A percentile compares a stretch with the other conserved stretches of the same genome.
Evolutionary conservation across 2,113 vertebrate genomes (phyloP).

Genomic region (Thamnophis sirtalis): DNA sequence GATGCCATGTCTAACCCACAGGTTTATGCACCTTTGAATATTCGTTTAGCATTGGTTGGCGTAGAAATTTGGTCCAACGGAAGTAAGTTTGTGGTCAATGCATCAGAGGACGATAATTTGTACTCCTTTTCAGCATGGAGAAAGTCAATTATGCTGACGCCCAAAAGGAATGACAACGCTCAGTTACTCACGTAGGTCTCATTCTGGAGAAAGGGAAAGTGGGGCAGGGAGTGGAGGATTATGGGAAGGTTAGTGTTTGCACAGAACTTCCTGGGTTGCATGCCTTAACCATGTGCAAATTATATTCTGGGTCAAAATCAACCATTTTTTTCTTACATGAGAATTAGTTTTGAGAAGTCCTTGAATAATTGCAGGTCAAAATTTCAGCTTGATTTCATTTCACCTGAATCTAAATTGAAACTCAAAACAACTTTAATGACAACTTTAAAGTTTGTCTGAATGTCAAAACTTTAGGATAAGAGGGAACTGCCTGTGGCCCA

Average conservation of each 20-base stretch:
- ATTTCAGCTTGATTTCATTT: no score
- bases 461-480: no score
- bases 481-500: no score
- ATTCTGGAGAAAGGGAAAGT: not conserved
- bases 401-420: no score
- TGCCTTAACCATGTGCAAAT: no score
- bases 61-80: slow-evolving; percentile 81
- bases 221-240: not conserved
- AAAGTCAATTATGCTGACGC: slow-evolving; percentile 48
- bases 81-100: slow-evolving; percentile 71
- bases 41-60: slow-evolving; percentile 79
- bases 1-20: slow-evolving; percentile 30
- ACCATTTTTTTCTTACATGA: no score
- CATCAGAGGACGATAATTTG: slow-evolving; percentile 66
- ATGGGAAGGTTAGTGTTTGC: not conserved
- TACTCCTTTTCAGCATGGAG: slow-evolving; percentile 79
- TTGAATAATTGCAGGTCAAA: no score
- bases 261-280: no score
- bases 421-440: no score
- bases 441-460: no score
- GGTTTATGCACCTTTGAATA: slow-evolving; percentile 80
- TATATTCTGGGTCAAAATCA: no score
- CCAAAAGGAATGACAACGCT: slow-evolving; percentile 79
- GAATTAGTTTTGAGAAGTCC: no score
- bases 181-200: slow-evolving; percentile 86